Evolutionary conservation across 2,797 vertebrate species (phyloP).

Genomic region (Phrynocephalus guinanensis): DNA sequence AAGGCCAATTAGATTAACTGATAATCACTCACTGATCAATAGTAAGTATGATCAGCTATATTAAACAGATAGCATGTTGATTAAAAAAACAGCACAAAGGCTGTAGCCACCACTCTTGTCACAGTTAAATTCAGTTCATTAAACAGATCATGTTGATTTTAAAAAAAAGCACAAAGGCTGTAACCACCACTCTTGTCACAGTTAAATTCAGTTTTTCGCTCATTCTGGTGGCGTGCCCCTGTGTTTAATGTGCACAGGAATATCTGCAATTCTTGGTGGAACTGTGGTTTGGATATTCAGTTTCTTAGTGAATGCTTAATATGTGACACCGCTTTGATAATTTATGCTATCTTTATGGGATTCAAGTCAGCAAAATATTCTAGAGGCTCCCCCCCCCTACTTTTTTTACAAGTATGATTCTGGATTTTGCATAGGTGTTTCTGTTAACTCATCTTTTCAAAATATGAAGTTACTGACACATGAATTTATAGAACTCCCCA

Average conservation of each 20-base stretch:
- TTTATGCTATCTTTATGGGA: not conserved
- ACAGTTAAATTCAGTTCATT: not conserved
- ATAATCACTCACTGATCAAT: not conserved
- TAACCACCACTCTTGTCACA: not conserved
- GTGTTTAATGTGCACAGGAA: not conserved
- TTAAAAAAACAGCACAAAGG: not conserved
- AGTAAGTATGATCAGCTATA: not conserved
- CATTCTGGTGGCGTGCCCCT: not conserved
- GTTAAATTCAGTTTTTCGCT: not conserved
- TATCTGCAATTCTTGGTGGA: not conserved
- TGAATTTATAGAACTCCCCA: not conserved
- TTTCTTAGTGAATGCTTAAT: not conserved
- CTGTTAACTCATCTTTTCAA: not conserved
- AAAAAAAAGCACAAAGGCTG: not conserved
- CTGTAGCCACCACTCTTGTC: not conserved
- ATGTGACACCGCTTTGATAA: not conserved
- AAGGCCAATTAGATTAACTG: not conserved
- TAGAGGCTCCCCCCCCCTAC: not conserved
- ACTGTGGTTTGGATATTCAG: not conserved
- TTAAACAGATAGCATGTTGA: not conserved
- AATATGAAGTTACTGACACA: not conserved
- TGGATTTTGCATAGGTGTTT: not conserved
- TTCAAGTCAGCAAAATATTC: not conserved
- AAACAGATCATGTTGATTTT: not conserved
- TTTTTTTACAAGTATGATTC: not conserved